Percentiles rank a stretch among this genome's conserved stretches.
Evolutionary conservation across 2,797 vertebrate genomes (phyloP).

Genomic region (Catharus ustulatus): DNA sequence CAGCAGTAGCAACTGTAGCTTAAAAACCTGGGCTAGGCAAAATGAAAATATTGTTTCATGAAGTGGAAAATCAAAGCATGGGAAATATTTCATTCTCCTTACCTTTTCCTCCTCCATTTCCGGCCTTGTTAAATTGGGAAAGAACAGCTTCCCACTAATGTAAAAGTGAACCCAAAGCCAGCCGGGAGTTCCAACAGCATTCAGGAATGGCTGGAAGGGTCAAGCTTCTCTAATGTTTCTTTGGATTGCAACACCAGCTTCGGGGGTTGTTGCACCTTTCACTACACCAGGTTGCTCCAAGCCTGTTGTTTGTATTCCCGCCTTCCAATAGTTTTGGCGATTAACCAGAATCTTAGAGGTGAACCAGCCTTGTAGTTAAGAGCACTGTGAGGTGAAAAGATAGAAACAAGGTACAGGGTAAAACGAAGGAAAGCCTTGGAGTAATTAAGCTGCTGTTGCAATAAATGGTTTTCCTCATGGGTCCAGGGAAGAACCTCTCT

Average conservation of each 20-base stretch:
- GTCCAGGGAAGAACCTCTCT: neutral
- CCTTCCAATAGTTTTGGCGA: neutral
- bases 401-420: neutral
- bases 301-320: neutral
- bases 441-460: neutral
- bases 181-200: neutral
- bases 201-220: neutral
- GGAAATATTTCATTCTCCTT: neutral
- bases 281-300: neutral
- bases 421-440: neutral
- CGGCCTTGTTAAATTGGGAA: neutral
- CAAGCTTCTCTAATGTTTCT: neutral
- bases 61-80: neutral
- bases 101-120: neutral
- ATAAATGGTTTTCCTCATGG: neutral
- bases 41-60: slow-evolving; percentile 4
- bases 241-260: neutral
- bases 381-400: neutral
- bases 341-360: neutral
- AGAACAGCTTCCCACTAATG: neutral
- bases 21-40: slow-evolving; percentile 5
- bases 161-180: neutral
- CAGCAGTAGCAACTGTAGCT: neutral
- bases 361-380: neutral
- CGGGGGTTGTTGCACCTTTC: neutral